Base-by-base conservation (phyloP, 2,113 vertebrate species). In the Seriola aureovittata region DNA sequence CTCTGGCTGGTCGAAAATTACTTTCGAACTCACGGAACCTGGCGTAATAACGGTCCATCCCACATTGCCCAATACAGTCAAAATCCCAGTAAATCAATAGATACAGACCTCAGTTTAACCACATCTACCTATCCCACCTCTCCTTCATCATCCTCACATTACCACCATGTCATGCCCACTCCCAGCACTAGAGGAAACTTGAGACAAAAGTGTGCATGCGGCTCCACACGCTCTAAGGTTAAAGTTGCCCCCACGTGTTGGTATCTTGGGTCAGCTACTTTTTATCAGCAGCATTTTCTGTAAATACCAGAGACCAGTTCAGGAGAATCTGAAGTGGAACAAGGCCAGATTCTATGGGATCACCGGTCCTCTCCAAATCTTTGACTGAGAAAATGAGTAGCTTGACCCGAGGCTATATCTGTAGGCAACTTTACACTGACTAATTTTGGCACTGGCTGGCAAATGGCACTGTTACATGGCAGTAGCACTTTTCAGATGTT, bases 1-100 rank as follows among this genome's bases (percentile, higher is more conserved):
- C 91, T 94, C 94, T 95, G 94, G 95, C 93, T 93, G 95, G 91
- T 92, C 90, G 94, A 95, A 94, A 95, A 95, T 95, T 91, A 94
- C 94, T 90, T 95, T 86, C 95, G 95, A 93, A 85, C 93, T 92
- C 92, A 95, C 74, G 95, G 95, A 96, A 93, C 89, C 93, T 95
- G 95, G 95, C 95, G 95, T 95, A 95, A 77, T 94, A 94, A 84
- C 85, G 94, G 93, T 94, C 91, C 92, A 94, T 94, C 84, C 91
- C 93, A 93, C 92, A 90, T 89, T 93, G 81, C 86, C 84, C 91
- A 92, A 88, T 92, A 90, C 90, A 93, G 88, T 93, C 89, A 93
- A 78, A 93, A 71, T 84, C 83, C 91, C 93, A 93, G 93, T 94
- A 95, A 95, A 94, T 95, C 88, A 87, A 86, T 85, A 92, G 76